Conservation (phyloP, 2,113 vertebrate species). For the Ploceus nigricollis region DNA sequence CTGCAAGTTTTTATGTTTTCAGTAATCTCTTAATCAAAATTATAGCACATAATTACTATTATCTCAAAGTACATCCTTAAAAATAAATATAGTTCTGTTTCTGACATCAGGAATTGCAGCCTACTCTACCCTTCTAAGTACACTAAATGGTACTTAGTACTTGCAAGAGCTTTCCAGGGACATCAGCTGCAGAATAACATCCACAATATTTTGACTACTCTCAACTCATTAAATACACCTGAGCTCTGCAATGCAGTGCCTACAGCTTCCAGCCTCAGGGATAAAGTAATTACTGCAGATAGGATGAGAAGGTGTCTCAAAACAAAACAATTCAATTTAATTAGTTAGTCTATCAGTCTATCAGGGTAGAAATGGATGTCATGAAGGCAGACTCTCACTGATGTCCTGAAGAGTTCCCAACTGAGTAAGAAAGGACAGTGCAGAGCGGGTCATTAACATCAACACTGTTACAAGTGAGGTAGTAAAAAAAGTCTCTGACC, state of each 20-base stretch:
- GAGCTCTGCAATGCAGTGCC: neutral
- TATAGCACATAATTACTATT: neutral
- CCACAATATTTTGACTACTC: conserved; percentile 6
- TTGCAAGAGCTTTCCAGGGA: neutral
- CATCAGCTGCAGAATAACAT: neutral
- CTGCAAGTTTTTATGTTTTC: neutral
- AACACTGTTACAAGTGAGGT: neutral
- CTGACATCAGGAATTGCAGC: neutral
- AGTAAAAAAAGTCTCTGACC: neutral
- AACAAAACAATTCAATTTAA: neutral
- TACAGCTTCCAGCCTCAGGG: neutral
- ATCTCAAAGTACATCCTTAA: neutral
- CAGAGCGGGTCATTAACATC: accelerated
- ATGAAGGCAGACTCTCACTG: neutral
- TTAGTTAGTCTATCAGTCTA: neutral
- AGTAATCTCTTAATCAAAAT: neutral
- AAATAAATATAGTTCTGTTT: neutral
- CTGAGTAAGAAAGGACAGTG: neutral
- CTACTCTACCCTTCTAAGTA: neutral
- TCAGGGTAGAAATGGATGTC: neutral
- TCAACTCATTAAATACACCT: neutral
- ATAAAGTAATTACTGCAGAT: neutral
- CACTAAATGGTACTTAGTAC: neutral
- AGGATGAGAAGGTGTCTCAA: neutral
- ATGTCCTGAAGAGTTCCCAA: neutral